Evolutionary conservation across 2,113 vertebrate species (phyloP), one percentile per base, ranked within the genome.

Genomic region (Oplegnathus fasciatus): DNA sequence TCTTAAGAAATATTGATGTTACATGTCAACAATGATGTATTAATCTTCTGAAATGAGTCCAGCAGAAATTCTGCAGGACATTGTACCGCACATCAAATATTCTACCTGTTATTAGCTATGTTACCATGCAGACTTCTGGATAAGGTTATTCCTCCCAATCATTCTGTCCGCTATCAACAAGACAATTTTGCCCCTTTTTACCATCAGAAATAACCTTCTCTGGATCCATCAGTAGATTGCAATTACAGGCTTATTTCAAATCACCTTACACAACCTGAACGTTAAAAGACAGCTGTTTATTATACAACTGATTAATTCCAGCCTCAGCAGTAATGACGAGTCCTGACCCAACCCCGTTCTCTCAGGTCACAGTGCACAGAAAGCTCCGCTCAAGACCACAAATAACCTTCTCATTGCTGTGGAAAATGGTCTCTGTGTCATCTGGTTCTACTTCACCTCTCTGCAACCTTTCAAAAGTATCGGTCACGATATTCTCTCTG

Each of bases 231-330:
- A 2, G 1, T 32, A 24, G 17, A 67, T 3, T 37, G 18, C 6
- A 75, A 70, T 79, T 71, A 71, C 7, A 55, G 28, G 9, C 14
- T 26, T 40, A 68, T 76, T 76, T 66, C 26, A 60, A 75, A 71
- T 46, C 30, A 52, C 32, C 14, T 34, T 28, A 30, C 20, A 44
- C 24, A 65, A 54, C 13, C 55, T 18, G 24, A 55, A 26, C 34
- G 46, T 46, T 69, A 46, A 67, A 60, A 46, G 22, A 62, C 34
- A 44, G 3, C 15, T 50, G 3, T 72, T 67, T 61, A 65, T 60
- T n/a, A 67, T 28, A 50, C 24, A 80, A 18, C 7, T 26, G 48
- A 69, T 66, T 60, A 32, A 71, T 50, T 82, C 60, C 42, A 50
- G 48, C 60, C 30, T 34, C n/a, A n/a, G 75, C 24, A 34, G 28